Evolutionary conservation across 1,140 invertebrate species (phyloP).

Genomic region (Drosophila melanica): DNA sequence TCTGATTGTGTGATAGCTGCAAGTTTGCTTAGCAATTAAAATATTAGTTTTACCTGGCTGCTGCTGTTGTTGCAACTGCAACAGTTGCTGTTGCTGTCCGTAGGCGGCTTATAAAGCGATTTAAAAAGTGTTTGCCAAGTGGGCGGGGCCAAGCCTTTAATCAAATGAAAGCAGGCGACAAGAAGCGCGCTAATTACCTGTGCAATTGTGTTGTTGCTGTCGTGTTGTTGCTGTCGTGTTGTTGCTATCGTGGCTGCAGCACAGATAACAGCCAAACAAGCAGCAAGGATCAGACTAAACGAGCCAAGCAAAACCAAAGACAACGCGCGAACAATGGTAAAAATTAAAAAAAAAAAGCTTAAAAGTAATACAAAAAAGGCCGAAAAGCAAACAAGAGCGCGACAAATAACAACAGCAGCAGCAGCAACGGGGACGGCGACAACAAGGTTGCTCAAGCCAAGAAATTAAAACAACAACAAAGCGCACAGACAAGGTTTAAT

Average conservation of each 20-base stretch:
- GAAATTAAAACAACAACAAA: slow-evolving; percentile 32
- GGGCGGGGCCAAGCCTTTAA: slow-evolving; percentile 45
- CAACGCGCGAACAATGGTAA: slow-evolving; percentile 52
- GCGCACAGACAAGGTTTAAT: slow-evolving; percentile 57
- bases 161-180: slow-evolving; percentile 67
- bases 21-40: slow-evolving; percentile 67
- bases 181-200: slow-evolving; percentile 65
- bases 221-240: not conserved
- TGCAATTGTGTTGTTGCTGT: slow-evolving; percentile 40
- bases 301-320: slow-evolving; percentile 14
- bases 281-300: slow-evolving; percentile 31
- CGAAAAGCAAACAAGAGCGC: slow-evolving; percentile 39
- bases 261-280: slow-evolving; percentile 43
- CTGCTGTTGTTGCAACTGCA: slow-evolving; percentile 1
- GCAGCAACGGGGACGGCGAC: slow-evolving; percentile 15
- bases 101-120: slow-evolving; percentile 50
- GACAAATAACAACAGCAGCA: slow-evolving; percentile 45
- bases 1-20: slow-evolving; percentile 9
- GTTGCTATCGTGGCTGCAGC: slow-evolving; percentile 11
- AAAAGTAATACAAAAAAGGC: slow-evolving; percentile 30
- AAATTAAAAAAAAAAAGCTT: slow-evolving; percentile 30
- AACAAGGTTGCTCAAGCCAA: not conserved
- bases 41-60: slow-evolving; percentile 66
- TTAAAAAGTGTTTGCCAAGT: slow-evolving; percentile 38
- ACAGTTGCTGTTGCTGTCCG: not conserved